Base-by-base conservation (phyloP, 2,113 vertebrate genomes). In the Alectura lathami region DNA sequence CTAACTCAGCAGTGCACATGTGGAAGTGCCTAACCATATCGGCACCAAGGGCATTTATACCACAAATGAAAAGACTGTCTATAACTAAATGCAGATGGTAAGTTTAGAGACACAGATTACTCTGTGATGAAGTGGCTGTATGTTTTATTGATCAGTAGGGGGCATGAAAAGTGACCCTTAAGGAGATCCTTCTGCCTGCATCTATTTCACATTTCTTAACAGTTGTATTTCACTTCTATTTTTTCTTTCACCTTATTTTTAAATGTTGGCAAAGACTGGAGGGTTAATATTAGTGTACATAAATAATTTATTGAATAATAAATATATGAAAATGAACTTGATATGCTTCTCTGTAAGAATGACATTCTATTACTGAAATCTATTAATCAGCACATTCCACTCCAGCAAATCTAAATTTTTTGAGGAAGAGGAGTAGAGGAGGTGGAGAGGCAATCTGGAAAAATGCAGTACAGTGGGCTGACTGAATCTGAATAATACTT, bases 221-320 rank as follows among this genome's bases (percentile, higher is more conserved):
- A 59, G 57, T n/a, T 74, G 36, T 36, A 66, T 69, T 90, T 54
- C 50, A 82, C 54, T 87, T 66, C 4, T 6, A 24, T 51, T 93
- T 56, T 60, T 86, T 66, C 47, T 88, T 85, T 67, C 48, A 34
- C 66, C 34, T 78, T 83, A 64, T n/a, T 75, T 26, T 59, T 75
- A 68, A 88, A 72, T 42, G 56, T 13, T 90, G 91, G 68, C n/a
- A 88, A 92, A 86, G 79, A 94, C 60, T 86, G 74, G 69, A 89
- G 91, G 94, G 67, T 92, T 94, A 85, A 83, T 86, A 82, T 88
- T 86, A 89, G 53, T 74, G 17, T 86, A 47, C 88, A 91, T 93
- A 94, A 96, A 95, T 96, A 89, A 96, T 97, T 96, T 96, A 96
- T 97, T 96, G 89, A 91, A 86, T 75, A 83, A 67, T 91, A 95